Conservation (phyloP, 2,797 vertebrate species). For the Artibeus lituratus region DNA sequence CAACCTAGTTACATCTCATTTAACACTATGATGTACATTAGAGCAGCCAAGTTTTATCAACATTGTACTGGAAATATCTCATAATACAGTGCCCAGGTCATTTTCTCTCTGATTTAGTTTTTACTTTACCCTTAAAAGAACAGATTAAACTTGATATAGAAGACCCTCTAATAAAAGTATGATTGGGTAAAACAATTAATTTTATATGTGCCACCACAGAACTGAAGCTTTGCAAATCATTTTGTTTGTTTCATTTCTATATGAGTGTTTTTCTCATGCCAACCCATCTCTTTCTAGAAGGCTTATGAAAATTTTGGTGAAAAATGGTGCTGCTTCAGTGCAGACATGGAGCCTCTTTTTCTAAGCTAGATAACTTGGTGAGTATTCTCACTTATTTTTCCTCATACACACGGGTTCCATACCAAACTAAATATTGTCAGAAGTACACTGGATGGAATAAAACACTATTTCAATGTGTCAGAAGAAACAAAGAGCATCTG, state of each 20-base stretch:
- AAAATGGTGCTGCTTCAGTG: conserved; percentile 66
- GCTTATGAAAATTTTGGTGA: conserved; percentile 73
- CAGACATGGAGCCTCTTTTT: conserved; percentile 30
- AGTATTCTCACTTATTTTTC: conserved; percentile 54
- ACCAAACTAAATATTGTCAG: background rate
- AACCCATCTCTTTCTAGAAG: conserved; percentile 56
- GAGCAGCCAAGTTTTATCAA: conserved; percentile 1
- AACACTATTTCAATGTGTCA: background rate
- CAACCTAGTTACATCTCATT: background rate
- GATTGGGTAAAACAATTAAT: background rate
- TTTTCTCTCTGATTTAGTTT: conserved; percentile 52
- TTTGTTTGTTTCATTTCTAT: conserved; percentile 20
- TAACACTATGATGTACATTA: background rate
- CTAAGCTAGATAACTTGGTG: conserved; percentile 63
- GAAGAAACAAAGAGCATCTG: background rate
- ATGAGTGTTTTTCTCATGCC: conserved; percentile 12
- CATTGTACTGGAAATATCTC: conserved; percentile 9
- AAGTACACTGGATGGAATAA: background rate
- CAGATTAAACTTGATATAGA: conserved; percentile 36
- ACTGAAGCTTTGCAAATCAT: background rate
- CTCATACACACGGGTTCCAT: background rate
- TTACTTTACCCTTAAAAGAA: background rate
- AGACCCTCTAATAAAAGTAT: background rate
- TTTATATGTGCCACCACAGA: background rate
- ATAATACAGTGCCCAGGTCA: conserved; percentile 3